These are phyloP conservation scores for Chrysodeixis includens DNA, from an alignment of 2,888 invertebrate species.

Conservation along the genomic window DNA sequence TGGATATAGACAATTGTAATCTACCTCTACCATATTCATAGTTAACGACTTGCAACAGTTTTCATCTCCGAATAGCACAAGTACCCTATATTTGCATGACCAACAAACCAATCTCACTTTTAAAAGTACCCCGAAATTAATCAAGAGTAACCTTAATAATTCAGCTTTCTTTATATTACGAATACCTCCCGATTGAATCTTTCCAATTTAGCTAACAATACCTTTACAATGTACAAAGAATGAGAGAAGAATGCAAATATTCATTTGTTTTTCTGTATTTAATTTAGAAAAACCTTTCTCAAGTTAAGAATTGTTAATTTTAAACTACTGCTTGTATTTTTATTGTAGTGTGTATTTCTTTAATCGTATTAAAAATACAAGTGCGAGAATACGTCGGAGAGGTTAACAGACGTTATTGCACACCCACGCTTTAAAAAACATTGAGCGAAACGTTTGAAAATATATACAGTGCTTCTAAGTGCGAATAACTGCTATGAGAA, in stretches of 20 bases:
- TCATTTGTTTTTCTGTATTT: neutral
- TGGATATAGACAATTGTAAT: too few relatives aligned
- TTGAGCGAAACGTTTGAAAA: neutral
- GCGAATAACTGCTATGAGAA: too few relatives aligned
- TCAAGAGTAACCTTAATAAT: neutral
- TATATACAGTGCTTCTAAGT: neutral
- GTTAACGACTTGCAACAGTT: too few relatives aligned
- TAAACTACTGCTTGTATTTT: neutral
- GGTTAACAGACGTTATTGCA: neutral
- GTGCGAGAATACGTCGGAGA: neutral
- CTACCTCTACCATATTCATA: too few relatives aligned
- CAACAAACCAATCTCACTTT: too few relatives aligned
- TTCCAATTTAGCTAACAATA: neutral
- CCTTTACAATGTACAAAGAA: neutral
- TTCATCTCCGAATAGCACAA: too few relatives aligned
- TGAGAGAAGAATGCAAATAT: neutral
- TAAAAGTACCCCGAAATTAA: neutral
- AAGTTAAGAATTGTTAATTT: neutral
- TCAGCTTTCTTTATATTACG: neutral
- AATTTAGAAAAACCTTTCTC: slow-evolving; percentile 5
- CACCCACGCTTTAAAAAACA: too few relatives aligned
- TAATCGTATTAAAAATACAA: neutral
- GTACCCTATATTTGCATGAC: too few relatives aligned
- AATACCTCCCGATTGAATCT: neutral
- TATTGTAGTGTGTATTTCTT: neutral